phyloP scores from a whole-genome alignment of 2,113 vertebrate species.

The Pelvicachromis taeniatus region DNA sequence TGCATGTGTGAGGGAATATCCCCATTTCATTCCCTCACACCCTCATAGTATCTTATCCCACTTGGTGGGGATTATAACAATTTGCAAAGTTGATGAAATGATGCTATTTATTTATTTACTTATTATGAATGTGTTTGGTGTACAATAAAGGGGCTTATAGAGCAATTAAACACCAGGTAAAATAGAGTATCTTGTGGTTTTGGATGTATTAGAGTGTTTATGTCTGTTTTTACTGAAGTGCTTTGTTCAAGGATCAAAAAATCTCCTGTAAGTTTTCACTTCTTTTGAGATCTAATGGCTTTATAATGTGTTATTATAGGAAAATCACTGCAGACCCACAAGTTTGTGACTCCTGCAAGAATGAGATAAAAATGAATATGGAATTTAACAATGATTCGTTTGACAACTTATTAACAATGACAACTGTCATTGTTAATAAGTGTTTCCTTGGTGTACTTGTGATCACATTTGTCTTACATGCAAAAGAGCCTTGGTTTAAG shows the following conservation, averaged over 20 bases:
- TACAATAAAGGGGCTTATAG: background rate
- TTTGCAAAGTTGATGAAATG: background rate
- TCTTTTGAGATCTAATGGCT: background rate
- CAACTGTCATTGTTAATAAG: background rate
- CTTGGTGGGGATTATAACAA: background rate
- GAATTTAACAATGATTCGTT: background rate
- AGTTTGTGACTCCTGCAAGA: background rate
- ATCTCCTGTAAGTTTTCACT: background rate
- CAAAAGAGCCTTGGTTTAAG: background rate
- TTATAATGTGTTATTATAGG: background rate
- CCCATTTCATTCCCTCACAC: conserved; percentile 21
- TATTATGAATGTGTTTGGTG: background rate
- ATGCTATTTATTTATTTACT: background rate
- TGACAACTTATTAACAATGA: too few relatives aligned
- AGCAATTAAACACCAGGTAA: background rate
- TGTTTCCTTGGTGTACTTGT: background rate
- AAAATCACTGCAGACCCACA: background rate
- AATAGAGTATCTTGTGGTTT: background rate
- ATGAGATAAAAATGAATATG: background rate
- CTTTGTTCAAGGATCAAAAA: background rate
- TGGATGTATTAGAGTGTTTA: background rate
- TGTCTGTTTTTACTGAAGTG: background rate
- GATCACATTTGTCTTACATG: background rate
- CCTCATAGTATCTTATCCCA: background rate
- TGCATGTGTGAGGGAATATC: conserved; percentile 53